A percentile compares a stretch with the other conserved stretches of the same genome.
Evolutionary conservation across 64 coral and sea anemone species (phyloP).

Genomic region (Stichodactyla mertensii): DNA sequence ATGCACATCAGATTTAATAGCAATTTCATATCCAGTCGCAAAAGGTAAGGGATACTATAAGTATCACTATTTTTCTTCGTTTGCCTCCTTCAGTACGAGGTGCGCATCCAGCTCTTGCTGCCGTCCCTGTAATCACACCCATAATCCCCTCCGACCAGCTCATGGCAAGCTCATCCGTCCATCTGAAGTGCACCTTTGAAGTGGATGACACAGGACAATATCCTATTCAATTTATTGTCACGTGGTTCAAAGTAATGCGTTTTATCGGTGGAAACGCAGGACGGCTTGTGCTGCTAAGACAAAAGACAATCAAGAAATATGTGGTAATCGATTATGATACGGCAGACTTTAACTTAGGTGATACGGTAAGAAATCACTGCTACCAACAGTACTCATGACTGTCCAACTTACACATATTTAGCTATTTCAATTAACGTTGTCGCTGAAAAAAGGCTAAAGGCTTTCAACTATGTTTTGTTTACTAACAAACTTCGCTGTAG

Average conservation of each 20-base stretch:
- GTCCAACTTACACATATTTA: neutral
- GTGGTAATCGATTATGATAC: conserved; percentile 31
- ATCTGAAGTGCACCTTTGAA: conserved; percentile 44
- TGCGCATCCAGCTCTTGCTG: conserved; percentile 38
- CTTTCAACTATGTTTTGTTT: too few species aligned
- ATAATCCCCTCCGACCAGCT: conserved; percentile 18
- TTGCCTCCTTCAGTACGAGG: conserved; percentile 37
- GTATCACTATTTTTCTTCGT: neutral
- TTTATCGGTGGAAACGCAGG: conserved; percentile 64
- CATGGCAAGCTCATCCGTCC: conserved; percentile 43
- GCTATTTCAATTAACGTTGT: too few species aligned
- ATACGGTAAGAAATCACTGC: conserved; percentile 43
- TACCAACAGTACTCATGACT: neutral
- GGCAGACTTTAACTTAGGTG: conserved; percentile 60
- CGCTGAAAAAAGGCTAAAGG: too few species aligned
- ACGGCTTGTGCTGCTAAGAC: conserved; percentile 25
- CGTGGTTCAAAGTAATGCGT: conserved; percentile 65
- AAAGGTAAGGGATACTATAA: neutral
- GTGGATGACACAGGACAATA: conserved; percentile 33
- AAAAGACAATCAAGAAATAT: conserved; percentile 22
- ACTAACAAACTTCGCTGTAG: too few species aligned
- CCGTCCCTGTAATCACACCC: conserved; percentile 43
- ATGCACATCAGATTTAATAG: too few species aligned
- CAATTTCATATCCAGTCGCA: neutral
- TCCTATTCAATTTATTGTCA: conserved; percentile 44